These are phyloP conservation scores for Ptychoptera albimana DNA, from an alignment of 2,888 invertebrate genomes.

Conservation along the genomic window DNA sequence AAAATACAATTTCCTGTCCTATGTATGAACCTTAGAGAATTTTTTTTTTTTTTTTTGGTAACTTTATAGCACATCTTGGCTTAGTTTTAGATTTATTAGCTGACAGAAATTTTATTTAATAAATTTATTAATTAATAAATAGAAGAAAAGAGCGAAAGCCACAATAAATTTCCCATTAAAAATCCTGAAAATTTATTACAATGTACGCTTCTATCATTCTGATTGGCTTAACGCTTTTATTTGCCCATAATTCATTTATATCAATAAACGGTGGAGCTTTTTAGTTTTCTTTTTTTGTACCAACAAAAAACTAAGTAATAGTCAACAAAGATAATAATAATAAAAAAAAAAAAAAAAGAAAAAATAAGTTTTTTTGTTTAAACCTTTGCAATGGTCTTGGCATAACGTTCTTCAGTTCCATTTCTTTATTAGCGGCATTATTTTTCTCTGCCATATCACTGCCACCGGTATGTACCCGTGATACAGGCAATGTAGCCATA, in stretches of 20 bases:
- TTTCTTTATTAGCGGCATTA: conserved; percentile 69
- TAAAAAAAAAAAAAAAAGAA: not conserved
- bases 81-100: no score
- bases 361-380: conserved; percentile 12
- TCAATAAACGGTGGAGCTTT: not conserved
- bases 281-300: not conserved
- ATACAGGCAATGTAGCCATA: conserved; percentile 78
- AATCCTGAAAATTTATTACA: no score
- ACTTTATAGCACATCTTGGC: no score
- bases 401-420: conserved; percentile 73
- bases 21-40: no score
- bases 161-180: no score
- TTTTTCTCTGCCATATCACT: conserved; percentile 64
- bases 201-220: not conserved
- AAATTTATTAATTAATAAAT: no score
- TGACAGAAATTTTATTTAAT: no score
- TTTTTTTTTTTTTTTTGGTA: no score
- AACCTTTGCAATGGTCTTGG: conserved; percentile 77
- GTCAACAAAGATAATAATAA: not conserved
- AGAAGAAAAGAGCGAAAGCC: no score
- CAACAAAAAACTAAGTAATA: not conserved
- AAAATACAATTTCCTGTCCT: no score
- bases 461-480: conserved; percentile 50
- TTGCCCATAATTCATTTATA: not conserved
- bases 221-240: no score